A percentile compares a stretch with the other conserved stretches of the same genome.
phyloP scores from a whole-genome alignment of 2,888 invertebrate species.

The Marronus borbonicus region DNA sequence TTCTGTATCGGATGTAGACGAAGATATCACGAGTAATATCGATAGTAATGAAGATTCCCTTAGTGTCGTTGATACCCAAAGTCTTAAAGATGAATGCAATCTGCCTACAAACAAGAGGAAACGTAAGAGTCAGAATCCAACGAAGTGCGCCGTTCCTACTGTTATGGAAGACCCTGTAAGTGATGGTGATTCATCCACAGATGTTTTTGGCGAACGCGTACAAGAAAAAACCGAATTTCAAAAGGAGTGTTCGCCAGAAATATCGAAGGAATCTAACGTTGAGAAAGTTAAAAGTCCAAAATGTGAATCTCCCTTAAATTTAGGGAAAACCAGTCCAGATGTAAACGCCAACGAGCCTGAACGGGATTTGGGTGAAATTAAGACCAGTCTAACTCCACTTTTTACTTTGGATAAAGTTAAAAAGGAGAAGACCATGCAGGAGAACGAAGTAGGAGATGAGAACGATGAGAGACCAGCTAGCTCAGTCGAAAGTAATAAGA shows the following conservation, averaged over 20 bases:
- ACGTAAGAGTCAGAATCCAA: constrained; percentile 91
- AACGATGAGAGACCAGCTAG: constrained; percentile 71
- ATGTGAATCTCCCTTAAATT: constrained; percentile 67
- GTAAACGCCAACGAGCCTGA: constrained; percentile 70
- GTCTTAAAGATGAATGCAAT: constrained; percentile 73
- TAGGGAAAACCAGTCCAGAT: constrained; percentile 70
- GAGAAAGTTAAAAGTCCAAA: constrained; percentile 53
- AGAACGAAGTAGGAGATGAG: constrained; percentile 67
- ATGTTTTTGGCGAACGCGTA: constrained; percentile 65
- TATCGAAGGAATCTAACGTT: constrained; percentile 47
- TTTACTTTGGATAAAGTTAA: constrained; percentile 68
- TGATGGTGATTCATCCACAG: constrained; percentile 77
- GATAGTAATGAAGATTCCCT: constrained; percentile 79
- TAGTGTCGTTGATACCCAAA: constrained; percentile 73
- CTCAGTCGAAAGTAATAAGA: constrained; percentile 74
- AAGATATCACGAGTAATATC: constrained; percentile 74
- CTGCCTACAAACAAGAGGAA: constrained; percentile 84
- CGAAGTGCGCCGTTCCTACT: constrained; percentile 79
- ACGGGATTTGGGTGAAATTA: constrained; percentile 65
- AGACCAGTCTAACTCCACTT: constrained; percentile 69
- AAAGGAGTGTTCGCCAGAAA: constrained; percentile 51
- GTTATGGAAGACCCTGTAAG: constrained; percentile 73
- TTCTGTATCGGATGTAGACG: constrained; percentile 73
- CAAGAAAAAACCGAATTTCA: constrained; percentile 33
- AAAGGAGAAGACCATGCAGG: constrained; percentile 66